These are phyloP conservation scores for Hippocampus abdominalis DNA, from an alignment of 2,113 vertebrate species.

Conservation along the genomic window DNA sequence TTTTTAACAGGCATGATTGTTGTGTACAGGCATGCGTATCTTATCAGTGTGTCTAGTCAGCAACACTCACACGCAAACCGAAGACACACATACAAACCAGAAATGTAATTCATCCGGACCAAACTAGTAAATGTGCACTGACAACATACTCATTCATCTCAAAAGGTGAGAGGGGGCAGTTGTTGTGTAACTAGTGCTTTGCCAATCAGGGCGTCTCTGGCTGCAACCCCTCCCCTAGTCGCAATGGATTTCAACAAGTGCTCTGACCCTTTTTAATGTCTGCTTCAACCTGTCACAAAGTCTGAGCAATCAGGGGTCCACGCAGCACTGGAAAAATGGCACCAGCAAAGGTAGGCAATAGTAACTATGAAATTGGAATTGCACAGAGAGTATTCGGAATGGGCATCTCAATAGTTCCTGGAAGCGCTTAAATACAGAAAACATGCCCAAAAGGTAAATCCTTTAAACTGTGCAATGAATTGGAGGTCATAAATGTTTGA, in stretches of 20 bases:
- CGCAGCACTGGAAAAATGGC: constrained; percentile 55
- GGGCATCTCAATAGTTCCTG: background rate
- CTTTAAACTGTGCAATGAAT: no score
- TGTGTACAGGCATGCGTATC: background rate
- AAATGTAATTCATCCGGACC: constrained; percentile 22
- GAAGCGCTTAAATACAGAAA: background rate
- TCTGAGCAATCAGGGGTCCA: constrained; percentile 52
- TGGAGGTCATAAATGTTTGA: background rate
- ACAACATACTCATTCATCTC: constrained; percentile 47
- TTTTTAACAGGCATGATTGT: background rate
- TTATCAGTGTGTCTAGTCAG: background rate
- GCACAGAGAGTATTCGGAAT: background rate
- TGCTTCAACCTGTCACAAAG: constrained; percentile 44
- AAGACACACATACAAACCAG: constrained; percentile 10
- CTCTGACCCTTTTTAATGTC: constrained; percentile 18
- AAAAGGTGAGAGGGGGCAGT: constrained; percentile 31
- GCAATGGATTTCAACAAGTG: constrained; percentile 41
- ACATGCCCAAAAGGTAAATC: background rate
- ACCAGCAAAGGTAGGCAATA: constrained; percentile 58
- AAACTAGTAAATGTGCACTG: constrained; percentile 32
- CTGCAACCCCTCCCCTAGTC: constrained; percentile 46
- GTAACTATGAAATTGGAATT: background rate
- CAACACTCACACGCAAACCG: background rate
- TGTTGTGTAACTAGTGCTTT: constrained; percentile 44
- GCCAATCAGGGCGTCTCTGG: constrained; percentile 52